Evolutionary conservation across 2,113 vertebrate genomes (phyloP).

Genomic region (Buteo buteo): DNA sequence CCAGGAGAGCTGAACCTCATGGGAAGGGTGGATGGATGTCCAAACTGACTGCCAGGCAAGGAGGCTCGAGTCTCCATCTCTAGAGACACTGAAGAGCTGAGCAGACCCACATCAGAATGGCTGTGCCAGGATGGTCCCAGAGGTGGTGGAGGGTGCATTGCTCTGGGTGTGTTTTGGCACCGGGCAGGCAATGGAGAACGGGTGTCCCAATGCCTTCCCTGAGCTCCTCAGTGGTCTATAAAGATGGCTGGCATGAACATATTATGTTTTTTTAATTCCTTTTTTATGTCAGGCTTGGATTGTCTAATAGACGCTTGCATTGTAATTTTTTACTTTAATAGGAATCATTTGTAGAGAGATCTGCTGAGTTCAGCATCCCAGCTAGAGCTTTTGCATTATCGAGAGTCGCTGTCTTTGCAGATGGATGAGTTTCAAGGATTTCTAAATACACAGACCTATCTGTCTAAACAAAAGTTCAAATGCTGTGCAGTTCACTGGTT

Average conservation of each 20-base stretch:
- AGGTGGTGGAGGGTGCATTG: neutral
- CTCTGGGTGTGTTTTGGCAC: neutral
- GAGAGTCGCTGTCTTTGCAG: conserved; percentile 53
- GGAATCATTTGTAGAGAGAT: conserved; percentile 57
- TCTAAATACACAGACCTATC: conserved; percentile 56
- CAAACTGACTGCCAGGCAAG: neutral
- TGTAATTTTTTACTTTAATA: conserved; percentile 67
- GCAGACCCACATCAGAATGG: neutral
- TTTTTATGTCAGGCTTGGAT: conserved; percentile 24
- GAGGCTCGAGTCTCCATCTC: neutral
- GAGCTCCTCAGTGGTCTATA: neutral
- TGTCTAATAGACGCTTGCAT: conserved; percentile 47
- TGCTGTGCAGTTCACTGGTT: conserved; percentile 52
- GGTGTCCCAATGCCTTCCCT: neutral
- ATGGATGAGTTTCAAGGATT: conserved; percentile 63
- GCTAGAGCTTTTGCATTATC: conserved; percentile 46
- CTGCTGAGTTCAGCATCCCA: conserved; percentile 53
- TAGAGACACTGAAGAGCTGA: neutral
- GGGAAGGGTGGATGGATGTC: neutral
- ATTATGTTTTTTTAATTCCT: conserved; percentile 7
- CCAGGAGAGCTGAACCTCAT: neutral
- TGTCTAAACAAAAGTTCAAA: conserved; percentile 62
- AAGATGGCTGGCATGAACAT: neutral
- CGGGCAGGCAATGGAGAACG: rapidly evolving
- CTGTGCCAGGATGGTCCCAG: neutral